Conservation (phyloP, 2,797 vertebrate species). For the Helarctos malayanus region DNA sequence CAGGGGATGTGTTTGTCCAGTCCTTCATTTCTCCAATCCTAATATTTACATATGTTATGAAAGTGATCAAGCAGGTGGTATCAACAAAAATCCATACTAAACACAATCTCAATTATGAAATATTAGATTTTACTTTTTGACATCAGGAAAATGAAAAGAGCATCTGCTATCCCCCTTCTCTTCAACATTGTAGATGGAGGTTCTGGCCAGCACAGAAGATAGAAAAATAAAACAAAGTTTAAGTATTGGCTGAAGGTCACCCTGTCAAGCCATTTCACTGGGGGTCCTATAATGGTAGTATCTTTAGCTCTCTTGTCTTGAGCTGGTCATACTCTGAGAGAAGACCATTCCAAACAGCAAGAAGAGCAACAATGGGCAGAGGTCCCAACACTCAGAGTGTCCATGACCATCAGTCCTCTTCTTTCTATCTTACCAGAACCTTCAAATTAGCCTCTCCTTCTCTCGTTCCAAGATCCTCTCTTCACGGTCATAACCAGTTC, state of each 20-base stretch:
- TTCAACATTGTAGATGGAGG: not conserved
- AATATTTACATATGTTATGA: not conserved
- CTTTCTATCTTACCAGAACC: not conserved
- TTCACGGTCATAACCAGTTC: not conserved
- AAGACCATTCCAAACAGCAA: not conserved
- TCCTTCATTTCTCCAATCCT: not conserved
- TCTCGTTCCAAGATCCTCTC: not conserved
- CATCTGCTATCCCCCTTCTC: not conserved
- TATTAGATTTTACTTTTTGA: not conserved
- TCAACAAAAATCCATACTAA: not conserved
- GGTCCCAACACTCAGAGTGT: no score
- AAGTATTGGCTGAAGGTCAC: not conserved
- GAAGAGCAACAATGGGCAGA: not conserved
- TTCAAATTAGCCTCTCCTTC: not conserved
- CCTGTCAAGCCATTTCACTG: not conserved
- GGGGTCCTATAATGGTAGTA: not conserved
- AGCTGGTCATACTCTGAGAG: not conserved
- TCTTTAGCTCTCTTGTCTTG: not conserved
- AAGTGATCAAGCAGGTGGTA: conserved; percentile 1
- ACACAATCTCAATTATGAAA: conserved; percentile 19
- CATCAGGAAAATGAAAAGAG: not conserved
- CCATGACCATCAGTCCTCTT: not conserved
- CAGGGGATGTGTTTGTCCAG: not conserved
- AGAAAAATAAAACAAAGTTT: conserved; percentile 24
- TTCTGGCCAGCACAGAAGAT: not conserved